These are phyloP conservation scores for Diogma glabrata DNA, from an alignment of 2,888 invertebrate genomes.

Conservation along the genomic window DNA sequence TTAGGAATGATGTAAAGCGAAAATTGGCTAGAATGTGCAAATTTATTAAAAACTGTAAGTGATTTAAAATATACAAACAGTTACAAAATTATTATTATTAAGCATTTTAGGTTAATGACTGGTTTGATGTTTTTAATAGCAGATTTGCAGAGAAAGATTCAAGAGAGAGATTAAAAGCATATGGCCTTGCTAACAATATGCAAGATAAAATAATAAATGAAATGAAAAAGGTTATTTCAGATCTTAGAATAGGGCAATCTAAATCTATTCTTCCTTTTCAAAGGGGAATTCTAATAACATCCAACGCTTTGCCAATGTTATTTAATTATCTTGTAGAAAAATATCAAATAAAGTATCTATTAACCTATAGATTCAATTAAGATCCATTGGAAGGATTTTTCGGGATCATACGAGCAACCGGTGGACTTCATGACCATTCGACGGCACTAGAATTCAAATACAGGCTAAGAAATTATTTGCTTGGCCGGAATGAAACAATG, in stretches of 20 bases:
- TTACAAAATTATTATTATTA: not conserved
- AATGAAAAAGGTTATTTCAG: constrained; percentile 17
- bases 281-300: too few relatives aligned
- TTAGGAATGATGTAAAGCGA: constrained; percentile 13
- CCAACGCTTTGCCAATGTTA: too few relatives aligned
- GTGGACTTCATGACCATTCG: not conserved
- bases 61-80: constrained; percentile 1
- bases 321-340: constrained; percentile 14
- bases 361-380: constrained; percentile 20
- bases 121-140: constrained; percentile 22
- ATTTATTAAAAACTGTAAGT: constrained; percentile 20
- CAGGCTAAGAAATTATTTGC: not conserved
- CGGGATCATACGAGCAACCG: too few relatives aligned
- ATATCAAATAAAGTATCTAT: constrained; percentile 18
- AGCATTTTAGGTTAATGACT: constrained; percentile 18
- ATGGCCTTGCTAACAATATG: constrained; percentile 16
- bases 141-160: constrained; percentile 17
- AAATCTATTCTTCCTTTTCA: constrained; percentile 21
- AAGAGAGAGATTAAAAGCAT: constrained; percentile 18
- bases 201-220: constrained; percentile 19
- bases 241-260: constrained; percentile 17
- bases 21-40: constrained; percentile 18
- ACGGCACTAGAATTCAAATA: not conserved
- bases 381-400: not conserved
- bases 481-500: constrained; percentile 18